Evolutionary conservation across 2,113 vertebrate species (phyloP).

Genomic region (Ceyx melanurus): DNA sequence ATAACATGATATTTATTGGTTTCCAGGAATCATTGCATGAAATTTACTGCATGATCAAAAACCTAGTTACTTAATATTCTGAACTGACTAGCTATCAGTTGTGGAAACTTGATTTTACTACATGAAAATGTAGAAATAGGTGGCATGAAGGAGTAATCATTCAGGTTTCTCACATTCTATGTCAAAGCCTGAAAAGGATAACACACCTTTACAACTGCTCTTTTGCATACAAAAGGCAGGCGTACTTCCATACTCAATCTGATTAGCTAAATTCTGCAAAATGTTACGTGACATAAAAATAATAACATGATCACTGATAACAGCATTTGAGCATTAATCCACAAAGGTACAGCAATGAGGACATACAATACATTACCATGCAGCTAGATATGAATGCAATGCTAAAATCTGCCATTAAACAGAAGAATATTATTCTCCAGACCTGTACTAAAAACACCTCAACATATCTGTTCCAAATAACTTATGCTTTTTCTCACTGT

Average conservation of each 20-base stretch:
- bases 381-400: not conserved
- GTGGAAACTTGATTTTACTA: not conserved
- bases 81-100: not conserved
- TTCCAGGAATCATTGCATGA: conserved; percentile 25
- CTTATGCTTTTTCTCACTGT: not conserved
- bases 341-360: not conserved
- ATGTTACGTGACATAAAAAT: not conserved
- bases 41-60: not conserved
- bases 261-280: not conserved
- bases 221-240: conserved; percentile 10
- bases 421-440: not conserved
- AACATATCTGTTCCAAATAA: not conserved
- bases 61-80: not conserved
- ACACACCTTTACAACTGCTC: not conserved
- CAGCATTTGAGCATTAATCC: not conserved
- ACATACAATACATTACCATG: not conserved
- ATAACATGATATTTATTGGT: conserved; percentile 25
- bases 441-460: not conserved
- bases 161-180: not conserved
- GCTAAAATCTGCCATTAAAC: not conserved
- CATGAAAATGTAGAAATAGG: not conserved
- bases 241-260: not conserved
- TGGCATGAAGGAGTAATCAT: not conserved
- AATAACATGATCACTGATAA: not conserved
- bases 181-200: not conserved